Conservation (phyloP, 1,140 invertebrate genomes). For the Chironomus striatipennis region DNA sequence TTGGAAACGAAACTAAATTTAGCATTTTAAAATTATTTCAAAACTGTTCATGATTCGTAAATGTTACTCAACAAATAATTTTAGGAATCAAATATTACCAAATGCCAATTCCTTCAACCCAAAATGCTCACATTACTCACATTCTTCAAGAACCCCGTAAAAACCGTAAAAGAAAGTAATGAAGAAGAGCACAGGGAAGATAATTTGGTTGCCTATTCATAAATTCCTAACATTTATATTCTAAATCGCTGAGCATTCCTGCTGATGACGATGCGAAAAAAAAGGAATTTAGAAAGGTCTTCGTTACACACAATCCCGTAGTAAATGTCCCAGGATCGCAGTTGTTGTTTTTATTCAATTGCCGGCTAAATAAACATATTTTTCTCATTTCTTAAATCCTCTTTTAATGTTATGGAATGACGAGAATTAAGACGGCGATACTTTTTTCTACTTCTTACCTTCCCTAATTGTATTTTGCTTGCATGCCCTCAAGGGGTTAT, state of each 20-base stretch:
- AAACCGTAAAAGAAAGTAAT: not conserved
- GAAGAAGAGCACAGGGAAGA: not conserved
- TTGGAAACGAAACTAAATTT: not conserved
- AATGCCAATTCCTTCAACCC: too few species aligned
- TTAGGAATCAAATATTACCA: too few species aligned
- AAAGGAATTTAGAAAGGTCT: not conserved
- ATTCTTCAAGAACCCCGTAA: too few species aligned
- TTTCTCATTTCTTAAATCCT: too few species aligned
- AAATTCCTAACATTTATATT: not conserved
- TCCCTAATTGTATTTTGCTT: not conserved
- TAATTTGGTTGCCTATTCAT: not conserved
- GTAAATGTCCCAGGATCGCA: not conserved
- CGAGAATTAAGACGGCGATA: not conserved
- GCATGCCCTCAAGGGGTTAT: not conserved
- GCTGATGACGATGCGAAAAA: not conserved
- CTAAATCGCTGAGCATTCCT: not conserved
- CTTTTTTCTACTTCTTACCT: not conserved
- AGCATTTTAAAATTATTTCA: too few species aligned
- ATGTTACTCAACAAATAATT: too few species aligned
- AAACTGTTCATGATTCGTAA: too few species aligned
- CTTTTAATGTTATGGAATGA: too few species aligned
- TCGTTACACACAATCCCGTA: too few species aligned
- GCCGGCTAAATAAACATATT: slow-evolving; percentile 20
- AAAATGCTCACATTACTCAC: too few species aligned
- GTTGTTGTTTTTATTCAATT: slow-evolving; percentile 22